These are phyloP conservation scores for Limosa lapponica DNA, from an alignment of 2,797 vertebrate species.

Conservation along the genomic window DNA sequence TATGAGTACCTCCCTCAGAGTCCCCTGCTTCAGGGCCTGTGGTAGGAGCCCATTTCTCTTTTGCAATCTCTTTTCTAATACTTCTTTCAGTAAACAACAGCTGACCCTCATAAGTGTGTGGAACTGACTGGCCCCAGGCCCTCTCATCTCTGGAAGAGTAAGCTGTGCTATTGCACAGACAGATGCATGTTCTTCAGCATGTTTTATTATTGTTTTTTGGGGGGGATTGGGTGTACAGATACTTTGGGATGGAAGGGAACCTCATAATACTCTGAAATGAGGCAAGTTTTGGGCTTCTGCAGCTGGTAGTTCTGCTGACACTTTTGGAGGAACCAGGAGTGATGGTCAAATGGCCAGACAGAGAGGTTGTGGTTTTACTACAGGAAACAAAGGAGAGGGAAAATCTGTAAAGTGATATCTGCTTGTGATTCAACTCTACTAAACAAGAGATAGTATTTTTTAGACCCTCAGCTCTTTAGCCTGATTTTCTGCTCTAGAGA, in stretches of 20 bases:
- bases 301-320: background rate
- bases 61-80: constrained; percentile 18
- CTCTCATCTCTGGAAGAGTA: background rate
- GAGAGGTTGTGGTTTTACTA: background rate
- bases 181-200: background rate
- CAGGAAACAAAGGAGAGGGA: background rate
- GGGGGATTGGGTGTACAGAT: rapidly evolving
- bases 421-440: background rate
- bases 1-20: background rate
- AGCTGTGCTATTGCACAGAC: background rate
- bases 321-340: background rate
- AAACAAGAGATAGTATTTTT: background rate
- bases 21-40: background rate
- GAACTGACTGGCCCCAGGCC: background rate
- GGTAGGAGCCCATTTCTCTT: background rate
- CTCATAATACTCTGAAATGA: background rate
- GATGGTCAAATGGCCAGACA: background rate
- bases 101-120: background rate
- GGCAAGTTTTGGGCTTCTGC: background rate
- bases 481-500: background rate
- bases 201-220: background rate
- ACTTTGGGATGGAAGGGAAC: background rate
- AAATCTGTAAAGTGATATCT: background rate
- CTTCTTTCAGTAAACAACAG: constrained; percentile 25
- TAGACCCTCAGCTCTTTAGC: background rate